Base-by-base conservation (phyloP, 2,797 vertebrate genomes). In the Antennarius maculatus region DNA sequence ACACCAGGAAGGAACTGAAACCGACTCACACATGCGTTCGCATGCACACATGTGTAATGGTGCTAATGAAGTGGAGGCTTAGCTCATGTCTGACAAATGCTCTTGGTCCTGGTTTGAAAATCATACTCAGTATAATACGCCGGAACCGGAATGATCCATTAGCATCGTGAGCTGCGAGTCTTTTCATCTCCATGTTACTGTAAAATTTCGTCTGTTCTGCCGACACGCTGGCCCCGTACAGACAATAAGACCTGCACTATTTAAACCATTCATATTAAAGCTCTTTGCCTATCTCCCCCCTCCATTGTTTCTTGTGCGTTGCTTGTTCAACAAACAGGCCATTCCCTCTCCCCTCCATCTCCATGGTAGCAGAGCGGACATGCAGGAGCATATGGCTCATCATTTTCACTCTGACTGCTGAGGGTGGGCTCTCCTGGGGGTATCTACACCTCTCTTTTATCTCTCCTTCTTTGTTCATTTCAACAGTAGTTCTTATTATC, bases 321-420 rank as follows among this genome's bases (percentile, higher is more conserved):
- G 70, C 77, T 77, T 15, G 67, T 65, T 86, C 79, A 80, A 76
- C 62, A 74, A 80, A 75, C 79, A 76, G 78, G 81, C 73, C 86
- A 72, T 83, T 85, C 83, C 80, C 80, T 82, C 86, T 83, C 76
- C 66, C 83, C 68, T 78, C 81, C 54, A 90, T 89, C 91, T 86
- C 90, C 87, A 91, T 92, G 87, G 90, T 45, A 91, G 88, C 91
- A 73, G 86, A 72, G 84, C 87, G 89, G 83, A 88, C 84, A 83
- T 83, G 85, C 85, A 89, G 83, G 83, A 88, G 86, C 91, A 93
- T 90, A 92, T 92, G 91, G 91, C 90, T 92, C 90, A 91, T 91
- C 90, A 89, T 91, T 92, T 91, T 92, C 86, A 86, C 86, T 89
- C 83, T 84, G 90, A 86, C 85, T 89, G 86, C 77, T 59, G 89